These are phyloP conservation scores for Zosterops japonicus DNA, from an alignment of 2,113 vertebrate species.

Conservation along the genomic window DNA sequence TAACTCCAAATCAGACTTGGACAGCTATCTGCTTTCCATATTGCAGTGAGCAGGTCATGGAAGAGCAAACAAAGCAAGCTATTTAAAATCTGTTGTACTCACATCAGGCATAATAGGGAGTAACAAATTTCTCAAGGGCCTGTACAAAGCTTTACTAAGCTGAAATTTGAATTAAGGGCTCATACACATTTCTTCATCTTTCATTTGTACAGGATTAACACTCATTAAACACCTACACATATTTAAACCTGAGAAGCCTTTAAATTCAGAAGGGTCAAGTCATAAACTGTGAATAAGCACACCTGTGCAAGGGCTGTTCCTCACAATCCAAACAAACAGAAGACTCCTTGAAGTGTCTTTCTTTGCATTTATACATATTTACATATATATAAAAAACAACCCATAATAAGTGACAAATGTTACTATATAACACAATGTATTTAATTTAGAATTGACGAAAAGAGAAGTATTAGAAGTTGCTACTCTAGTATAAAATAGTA, in stretches of 20 bases:
- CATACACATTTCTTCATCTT: not conserved
- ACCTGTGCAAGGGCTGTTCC: not conserved
- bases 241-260: not conserved
- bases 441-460: not conserved
- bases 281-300: not conserved
- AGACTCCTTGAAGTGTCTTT: not conserved
- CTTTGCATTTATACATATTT: too few species aligned
- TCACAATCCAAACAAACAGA: not conserved
- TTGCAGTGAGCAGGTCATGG: rapidly evolving
- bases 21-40: not conserved
- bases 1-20: not conserved
- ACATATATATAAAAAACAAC: not conserved
- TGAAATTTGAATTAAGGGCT: not conserved
- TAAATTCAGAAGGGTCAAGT: not conserved
- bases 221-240: not conserved
- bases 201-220: not conserved
- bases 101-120: not conserved
- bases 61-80: not conserved
- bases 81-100: not conserved
- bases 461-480: not conserved
- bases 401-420: not conserved
- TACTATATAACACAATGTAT: not conserved
- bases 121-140: not conserved
- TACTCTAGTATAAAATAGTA: not conserved
- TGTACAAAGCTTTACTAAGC: not conserved